A percentile compares a stretch with the other conserved stretches of the same genome.
Evolutionary conservation across 2,888 invertebrate species (phyloP).

Genomic region (Mesorhabditis sp.): DNA sequence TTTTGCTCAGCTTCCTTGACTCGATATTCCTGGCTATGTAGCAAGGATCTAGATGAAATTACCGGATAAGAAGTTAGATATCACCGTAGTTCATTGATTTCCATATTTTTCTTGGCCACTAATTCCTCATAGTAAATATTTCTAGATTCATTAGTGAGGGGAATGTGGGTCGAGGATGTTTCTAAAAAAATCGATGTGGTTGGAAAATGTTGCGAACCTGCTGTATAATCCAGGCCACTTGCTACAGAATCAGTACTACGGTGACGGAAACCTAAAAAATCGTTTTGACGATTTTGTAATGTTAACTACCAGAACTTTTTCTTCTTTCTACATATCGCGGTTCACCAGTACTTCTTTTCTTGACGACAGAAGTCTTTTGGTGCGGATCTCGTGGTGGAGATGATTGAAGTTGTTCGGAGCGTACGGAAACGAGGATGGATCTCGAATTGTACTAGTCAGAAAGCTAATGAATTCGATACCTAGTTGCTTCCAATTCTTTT

Average conservation of each 20-base stretch:
- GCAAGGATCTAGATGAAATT: constrained; percentile 68
- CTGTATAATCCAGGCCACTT: constrained; percentile 8
- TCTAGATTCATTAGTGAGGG: constrained; percentile 26
- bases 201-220: constrained; percentile 15
- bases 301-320: constrained; percentile 17
- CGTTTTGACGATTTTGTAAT: not conserved
- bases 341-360: constrained; percentile 13
- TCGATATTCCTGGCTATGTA: constrained; percentile 66
- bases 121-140: constrained; percentile 60
- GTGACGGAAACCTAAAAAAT: not conserved
- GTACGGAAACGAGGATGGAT: constrained; percentile 23
- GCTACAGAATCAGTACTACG: not conserved
- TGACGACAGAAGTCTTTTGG: constrained; percentile 11
- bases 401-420: constrained; percentile 18
- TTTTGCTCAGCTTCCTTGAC: constrained; percentile 64
- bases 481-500: constrained; percentile 42
- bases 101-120: constrained; percentile 74
- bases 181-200: constrained; percentile 11
- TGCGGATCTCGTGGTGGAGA: constrained; percentile 15
- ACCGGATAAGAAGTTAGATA: not conserved
- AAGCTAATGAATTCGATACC: constrained; percentile 15
- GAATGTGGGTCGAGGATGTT: constrained; percentile 14
- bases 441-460: constrained; percentile 12
- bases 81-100: constrained; percentile 59
- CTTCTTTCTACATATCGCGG: constrained; percentile 18